Evolutionary conservation across 2,888 invertebrate genomes (phyloP).

Genomic region (Cynaeus angustus): DNA sequence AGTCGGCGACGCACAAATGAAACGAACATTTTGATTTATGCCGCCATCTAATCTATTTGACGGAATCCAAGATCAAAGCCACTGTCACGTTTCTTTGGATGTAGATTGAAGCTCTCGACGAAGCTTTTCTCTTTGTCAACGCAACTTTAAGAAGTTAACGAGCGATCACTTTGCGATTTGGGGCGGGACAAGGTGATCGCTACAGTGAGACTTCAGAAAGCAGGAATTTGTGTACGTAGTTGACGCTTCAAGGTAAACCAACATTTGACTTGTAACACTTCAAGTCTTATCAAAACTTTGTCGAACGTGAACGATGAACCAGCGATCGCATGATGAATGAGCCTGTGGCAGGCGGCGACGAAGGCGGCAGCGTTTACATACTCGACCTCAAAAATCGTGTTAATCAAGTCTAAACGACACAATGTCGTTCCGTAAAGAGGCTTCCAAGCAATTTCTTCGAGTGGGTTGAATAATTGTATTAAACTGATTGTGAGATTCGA

Average conservation of each 20-base stretch:
- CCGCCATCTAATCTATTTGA: conserved; percentile 46
- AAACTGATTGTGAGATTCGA: conserved; percentile 62
- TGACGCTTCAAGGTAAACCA: conserved; percentile 61
- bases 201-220: no score
- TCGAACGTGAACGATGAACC: conserved; percentile 66
- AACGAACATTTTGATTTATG: conserved; percentile 52
- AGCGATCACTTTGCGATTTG: conserved; percentile 5
- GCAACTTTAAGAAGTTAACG: conserved; percentile 56
- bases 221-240: no score
- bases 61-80: conserved; percentile 55
- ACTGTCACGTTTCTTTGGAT: conserved; percentile 55
- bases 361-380: conserved; percentile 38
- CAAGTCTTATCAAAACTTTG: conserved; percentile 69
- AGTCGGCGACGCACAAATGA: conserved; percentile 57
- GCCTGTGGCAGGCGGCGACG: conserved; percentile 63
- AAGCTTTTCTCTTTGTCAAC: conserved; percentile 35
- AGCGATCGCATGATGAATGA: conserved; percentile 65
- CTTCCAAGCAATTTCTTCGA: conserved; percentile 61
- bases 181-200: not conserved
- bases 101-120: conserved; percentile 24
- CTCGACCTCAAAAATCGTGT: not conserved
- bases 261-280: conserved; percentile 68
- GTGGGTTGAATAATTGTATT: conserved; percentile 65
- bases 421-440: not conserved
- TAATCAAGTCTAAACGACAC: no score